phyloP scores from a whole-genome alignment of 2,797 vertebrate species.

The Triplophysa bombifrons region DNA sequence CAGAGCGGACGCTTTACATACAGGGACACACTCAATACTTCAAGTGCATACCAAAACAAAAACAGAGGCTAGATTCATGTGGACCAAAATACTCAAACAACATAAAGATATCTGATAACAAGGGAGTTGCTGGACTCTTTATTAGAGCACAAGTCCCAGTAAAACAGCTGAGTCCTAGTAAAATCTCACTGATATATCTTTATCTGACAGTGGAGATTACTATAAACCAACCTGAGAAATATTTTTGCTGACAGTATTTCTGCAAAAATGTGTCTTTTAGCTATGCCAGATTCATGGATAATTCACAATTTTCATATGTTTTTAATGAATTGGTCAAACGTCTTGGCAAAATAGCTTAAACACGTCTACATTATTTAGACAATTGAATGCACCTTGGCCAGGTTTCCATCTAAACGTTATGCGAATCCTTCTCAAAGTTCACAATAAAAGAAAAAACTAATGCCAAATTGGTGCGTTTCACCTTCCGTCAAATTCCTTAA shows the following conservation, averaged over 20 bases:
- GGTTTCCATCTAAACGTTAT: too few relatives aligned
- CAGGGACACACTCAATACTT: conserved; percentile 19
- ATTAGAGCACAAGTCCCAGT: neutral
- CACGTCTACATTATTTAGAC: neutral
- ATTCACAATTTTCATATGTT: neutral
- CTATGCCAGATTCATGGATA: neutral
- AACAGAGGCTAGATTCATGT: neutral
- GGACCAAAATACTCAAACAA: neutral
- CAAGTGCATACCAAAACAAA: conserved; percentile 10
- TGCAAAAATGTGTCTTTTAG: neutral
- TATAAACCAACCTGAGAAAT: neutral
- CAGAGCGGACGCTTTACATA: conserved; percentile 48
- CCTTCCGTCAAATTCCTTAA: too few relatives aligned
- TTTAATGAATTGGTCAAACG: neutral
- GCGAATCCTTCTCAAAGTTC: too few relatives aligned
- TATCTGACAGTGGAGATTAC: neutral
- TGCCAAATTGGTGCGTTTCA: too few relatives aligned
- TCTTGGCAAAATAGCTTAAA: neutral
- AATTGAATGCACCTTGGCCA: neutral
- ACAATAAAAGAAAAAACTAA: too few relatives aligned
- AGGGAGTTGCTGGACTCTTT: neutral
- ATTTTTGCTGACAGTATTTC: neutral
- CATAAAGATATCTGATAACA: neutral
- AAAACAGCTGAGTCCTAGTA: neutral
- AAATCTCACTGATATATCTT: neutral